phyloP scores from a whole-genome alignment of 2,797 vertebrate genomes.

The Rhynchonycteris naso region DNA sequence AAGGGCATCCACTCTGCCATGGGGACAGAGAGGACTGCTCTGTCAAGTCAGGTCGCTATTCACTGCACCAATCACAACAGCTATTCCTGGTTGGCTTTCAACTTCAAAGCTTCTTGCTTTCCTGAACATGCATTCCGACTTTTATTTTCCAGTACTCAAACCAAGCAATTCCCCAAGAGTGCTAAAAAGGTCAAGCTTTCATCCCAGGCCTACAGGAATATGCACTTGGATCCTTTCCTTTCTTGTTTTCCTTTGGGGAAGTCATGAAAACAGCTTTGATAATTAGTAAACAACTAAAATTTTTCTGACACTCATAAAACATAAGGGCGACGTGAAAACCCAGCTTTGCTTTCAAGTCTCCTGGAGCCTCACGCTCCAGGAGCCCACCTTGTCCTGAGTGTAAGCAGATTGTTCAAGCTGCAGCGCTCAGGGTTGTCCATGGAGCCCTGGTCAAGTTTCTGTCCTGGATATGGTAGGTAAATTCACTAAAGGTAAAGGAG shows the following conservation, averaged over 20 bases:
- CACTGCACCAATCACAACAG: slow-evolving; percentile 53
- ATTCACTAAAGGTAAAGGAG: slow-evolving; percentile 39
- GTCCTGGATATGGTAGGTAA: background rate
- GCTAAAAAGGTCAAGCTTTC: slow-evolving; percentile 83
- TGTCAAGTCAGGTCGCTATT: background rate
- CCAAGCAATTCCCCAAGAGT: slow-evolving; percentile 66
- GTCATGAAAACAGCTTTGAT: slow-evolving; percentile 84
- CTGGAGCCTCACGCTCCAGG: slow-evolving; percentile 64
- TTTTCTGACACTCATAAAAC: slow-evolving; percentile 83
- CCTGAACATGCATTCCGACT: slow-evolving; percentile 72
- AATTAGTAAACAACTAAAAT: slow-evolving; percentile 82
- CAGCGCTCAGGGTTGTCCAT: background rate
- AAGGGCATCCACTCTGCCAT: background rate
- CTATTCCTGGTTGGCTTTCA: slow-evolving; percentile 71
- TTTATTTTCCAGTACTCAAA: slow-evolving; percentile 76
- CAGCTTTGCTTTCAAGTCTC: slow-evolving; percentile 78
- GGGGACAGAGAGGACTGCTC: fast-evolving
- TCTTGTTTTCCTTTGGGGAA: slow-evolving; percentile 78
- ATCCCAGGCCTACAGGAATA: slow-evolving; percentile 74
- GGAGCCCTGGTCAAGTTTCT: slow-evolving; percentile 49
- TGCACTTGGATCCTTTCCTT: slow-evolving; percentile 72
- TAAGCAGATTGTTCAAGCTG: slow-evolving; percentile 58
- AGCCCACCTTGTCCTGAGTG: slow-evolving; percentile 51
- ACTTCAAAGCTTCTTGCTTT: slow-evolving; percentile 82
- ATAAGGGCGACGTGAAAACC: slow-evolving; percentile 81